Base-by-base conservation (phyloP, 2,113 vertebrate genomes). In the Cebidichthys violaceus region DNA sequence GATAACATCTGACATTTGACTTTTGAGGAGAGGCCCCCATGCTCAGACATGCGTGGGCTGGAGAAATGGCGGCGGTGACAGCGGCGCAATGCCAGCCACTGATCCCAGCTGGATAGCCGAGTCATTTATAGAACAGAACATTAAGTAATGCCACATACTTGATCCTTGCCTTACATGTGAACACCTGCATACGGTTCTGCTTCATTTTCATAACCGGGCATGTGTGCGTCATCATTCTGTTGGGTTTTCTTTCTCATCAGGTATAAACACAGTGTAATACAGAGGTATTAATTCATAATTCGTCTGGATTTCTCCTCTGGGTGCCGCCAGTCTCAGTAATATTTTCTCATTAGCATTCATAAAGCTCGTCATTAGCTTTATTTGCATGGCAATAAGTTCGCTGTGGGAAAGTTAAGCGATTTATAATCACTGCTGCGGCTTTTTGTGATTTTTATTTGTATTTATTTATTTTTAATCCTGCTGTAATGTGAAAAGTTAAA, bases 1-100 rank as follows among this genome's bases (percentile, higher is more conserved):
- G 87, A 94, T 91, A 86, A 88, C 89, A 88, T 93, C 88, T 93
- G 94, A 94, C 93, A 93, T 94, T 95, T 94, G 92, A 95, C 94
- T 94, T 94, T 93, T 92, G 92, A 89, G 86, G 72, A 74, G 81
- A 87, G 90, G 81, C 85, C 82, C 81, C 82, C 80, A 20, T 81
- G 77, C 75, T 88, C 89, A 91, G 88, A 91, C 88, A 66, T 79
- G 82, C 66, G 81, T 85, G 81, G 86, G 86, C 14, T n/a, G 83
- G 79, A 76, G 86, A 77, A 74, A 79, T 14, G 65, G 54, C 24
- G n/a, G 83, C 80, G 90, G 78, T 87, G 90, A 84, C 88, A 86
- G 86, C 83, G 10, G 86, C 67, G 68, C 78, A 72, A 78, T 86
- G 85, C 89, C 81, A 79, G 87, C 79, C 70, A 81, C 91, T 92